These are phyloP conservation scores for Hyperoodon ampullatus DNA, from an alignment of 2,113 vertebrate genomes.

Conservation along the genomic window DNA sequence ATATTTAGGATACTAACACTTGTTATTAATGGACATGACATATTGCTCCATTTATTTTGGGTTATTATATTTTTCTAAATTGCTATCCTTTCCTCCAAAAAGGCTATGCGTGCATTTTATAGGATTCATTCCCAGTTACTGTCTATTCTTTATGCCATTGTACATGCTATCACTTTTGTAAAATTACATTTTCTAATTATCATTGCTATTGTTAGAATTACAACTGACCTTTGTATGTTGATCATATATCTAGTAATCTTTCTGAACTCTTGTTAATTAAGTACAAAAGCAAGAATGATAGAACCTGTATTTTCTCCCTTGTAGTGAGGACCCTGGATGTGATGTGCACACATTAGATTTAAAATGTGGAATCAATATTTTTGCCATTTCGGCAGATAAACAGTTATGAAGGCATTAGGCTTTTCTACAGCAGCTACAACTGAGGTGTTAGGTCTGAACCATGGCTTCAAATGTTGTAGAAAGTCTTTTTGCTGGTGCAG, in stretches of 20 bases:
- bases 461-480: not conserved
- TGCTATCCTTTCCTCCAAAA: not conserved
- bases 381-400: not conserved
- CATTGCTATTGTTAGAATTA: not conserved
- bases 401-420: not conserved
- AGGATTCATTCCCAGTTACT: constrained; percentile 16
- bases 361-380: not conserved
- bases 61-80: not conserved
- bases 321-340: not conserved
- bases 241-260: not conserved
- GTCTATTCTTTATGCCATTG: not conserved
- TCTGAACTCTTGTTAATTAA: constrained; percentile 8
- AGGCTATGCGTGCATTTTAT: not conserved
- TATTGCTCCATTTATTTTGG: not conserved
- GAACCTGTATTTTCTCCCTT: not conserved
- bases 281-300: not conserved
- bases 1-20: not conserved
- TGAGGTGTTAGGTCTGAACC: not conserved
- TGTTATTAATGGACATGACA: not conserved
- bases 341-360: not conserved
- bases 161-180: not conserved
- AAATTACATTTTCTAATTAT: constrained; percentile 34
- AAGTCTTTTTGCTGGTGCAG: not conserved
- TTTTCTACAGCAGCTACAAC: not conserved
- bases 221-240: not conserved